Percentiles rank a stretch among this genome's conserved stretches.
phyloP scores from a whole-genome alignment of 2,888 invertebrate species.

The Eremobia ochroleuca region DNA sequence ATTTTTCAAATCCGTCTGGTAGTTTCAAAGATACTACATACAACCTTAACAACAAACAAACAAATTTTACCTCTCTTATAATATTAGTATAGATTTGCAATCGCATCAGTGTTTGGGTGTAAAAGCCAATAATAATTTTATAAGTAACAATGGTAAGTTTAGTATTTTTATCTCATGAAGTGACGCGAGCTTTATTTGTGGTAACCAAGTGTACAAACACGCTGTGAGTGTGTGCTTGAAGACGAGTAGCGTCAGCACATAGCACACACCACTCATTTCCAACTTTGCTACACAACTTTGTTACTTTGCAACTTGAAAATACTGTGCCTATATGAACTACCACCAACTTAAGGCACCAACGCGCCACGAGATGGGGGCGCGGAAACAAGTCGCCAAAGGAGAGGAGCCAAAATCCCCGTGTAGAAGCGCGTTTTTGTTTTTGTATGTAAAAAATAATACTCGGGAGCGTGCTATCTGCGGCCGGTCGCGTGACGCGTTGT shows the following conservation, averaged over 20 bases:
- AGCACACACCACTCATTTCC: not conserved
- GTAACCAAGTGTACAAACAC: too few species aligned
- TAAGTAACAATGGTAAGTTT: not conserved
- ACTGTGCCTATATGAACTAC: not conserved
- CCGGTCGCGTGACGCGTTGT: not conserved
- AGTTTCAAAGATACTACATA: too few species aligned
- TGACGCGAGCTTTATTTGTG: too few species aligned
- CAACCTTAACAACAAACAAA: too few species aligned
- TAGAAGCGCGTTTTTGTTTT: not conserved
- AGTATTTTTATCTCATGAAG: too few species aligned
- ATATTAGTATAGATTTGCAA: not conserved
- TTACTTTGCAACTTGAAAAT: not conserved
- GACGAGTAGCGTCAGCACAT: too few species aligned
- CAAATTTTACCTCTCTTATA: too few species aligned
- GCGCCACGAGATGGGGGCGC: not conserved
- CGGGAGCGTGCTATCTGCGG: not conserved
- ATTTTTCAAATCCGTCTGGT: too few species aligned
- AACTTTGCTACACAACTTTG: too few species aligned
- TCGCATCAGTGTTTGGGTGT: not conserved
- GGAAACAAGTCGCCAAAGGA: not conserved
- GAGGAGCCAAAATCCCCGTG: not conserved
- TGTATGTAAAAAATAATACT: not conserved
- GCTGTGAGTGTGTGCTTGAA: too few species aligned
- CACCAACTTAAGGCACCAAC: not conserved
- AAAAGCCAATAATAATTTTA: not conserved